Conservation (phyloP, 2,797 vertebrate genomes). For the Eospalax fontanierii region DNA sequence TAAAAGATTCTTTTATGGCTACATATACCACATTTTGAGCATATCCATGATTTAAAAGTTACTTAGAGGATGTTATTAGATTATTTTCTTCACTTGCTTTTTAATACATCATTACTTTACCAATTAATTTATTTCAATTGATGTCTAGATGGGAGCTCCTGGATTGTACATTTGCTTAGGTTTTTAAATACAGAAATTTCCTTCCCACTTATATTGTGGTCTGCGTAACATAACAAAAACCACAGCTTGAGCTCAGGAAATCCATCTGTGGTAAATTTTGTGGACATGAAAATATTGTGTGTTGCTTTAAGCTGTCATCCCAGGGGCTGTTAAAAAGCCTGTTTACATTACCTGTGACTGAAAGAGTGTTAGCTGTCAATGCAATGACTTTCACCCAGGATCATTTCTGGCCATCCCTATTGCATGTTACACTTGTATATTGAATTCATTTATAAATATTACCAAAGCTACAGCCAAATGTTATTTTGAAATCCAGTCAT, state of each 20-base stretch:
- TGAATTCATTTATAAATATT: slow-evolving; percentile 27
- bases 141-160: neutral
- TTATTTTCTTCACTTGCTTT: slow-evolving; percentile 42
- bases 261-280: neutral
- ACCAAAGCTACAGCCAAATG: neutral
- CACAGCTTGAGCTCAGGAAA: neutral
- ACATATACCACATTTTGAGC: neutral
- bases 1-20: neutral
- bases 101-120: slow-evolving; percentile 17
- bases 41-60: neutral
- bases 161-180: neutral
- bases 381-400: neutral
- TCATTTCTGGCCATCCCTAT: neutral
- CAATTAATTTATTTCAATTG: slow-evolving; percentile 47
- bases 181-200: slow-evolving; percentile 18
- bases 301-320: neutral
- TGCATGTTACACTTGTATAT: neutral
- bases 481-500: slow-evolving; percentile 12
- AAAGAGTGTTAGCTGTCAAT: neutral
- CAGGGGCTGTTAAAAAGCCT: neutral
- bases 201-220: neutral
- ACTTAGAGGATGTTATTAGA: slow-evolving; percentile 11
- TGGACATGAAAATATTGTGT: neutral
- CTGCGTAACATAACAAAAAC: neutral
- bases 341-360: neutral